Conservation (phyloP, 1,140 invertebrate species). For the Papilio helenus region DNA sequence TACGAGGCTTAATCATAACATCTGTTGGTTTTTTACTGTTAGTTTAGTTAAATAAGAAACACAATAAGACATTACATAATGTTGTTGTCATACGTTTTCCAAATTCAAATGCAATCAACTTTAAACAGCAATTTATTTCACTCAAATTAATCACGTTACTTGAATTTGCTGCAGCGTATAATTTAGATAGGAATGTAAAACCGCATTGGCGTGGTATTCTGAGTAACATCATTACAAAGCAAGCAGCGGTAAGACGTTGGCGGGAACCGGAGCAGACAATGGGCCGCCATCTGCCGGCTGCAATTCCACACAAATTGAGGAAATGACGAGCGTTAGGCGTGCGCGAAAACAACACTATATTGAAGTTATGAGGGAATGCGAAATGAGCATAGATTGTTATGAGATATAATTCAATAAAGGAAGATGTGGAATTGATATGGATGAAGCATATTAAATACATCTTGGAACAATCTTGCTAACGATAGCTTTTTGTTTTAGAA, state of each 20-base stretch:
- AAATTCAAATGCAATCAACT: no score
- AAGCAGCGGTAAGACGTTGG: constrained; percentile 10
- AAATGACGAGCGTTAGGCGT: constrained; percentile 23
- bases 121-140: background rate
- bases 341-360: constrained; percentile 32
- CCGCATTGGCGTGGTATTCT: constrained; percentile 51
- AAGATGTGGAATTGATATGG: background rate
- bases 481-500: background rate
- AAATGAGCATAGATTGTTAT: constrained; percentile 6
- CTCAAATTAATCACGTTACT: background rate
- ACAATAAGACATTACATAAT: no score
- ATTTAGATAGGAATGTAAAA: constrained; percentile 29
- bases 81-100: no score
- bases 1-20: no score
- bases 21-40: no score
- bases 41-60: no score
- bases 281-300: constrained; percentile 26
- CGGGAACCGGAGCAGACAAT: constrained; percentile 31
- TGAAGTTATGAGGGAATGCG: constrained; percentile 31
- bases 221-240: constrained; percentile 49
- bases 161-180: constrained; percentile 36
- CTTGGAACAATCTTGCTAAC: background rate
- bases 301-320: constrained; percentile 33
- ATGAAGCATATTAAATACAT: no score
- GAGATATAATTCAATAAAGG: constrained; percentile 2